Evolutionary conservation across 2,113 vertebrate genomes (phyloP).

Genomic region (Gasterosteus aculeatus): DNA sequence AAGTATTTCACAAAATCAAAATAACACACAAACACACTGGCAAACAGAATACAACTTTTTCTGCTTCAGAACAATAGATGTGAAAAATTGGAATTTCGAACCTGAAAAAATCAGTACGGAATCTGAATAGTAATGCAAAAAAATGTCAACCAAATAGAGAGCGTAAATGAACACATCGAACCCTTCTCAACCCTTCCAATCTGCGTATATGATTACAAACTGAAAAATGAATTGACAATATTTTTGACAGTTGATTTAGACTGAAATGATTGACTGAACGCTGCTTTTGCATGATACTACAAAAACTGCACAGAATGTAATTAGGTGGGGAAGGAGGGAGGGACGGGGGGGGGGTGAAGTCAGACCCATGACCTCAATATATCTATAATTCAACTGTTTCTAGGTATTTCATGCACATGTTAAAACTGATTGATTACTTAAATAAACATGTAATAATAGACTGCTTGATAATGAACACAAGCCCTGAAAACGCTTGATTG

Average conservation of each 20-base stretch:
- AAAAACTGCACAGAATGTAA: not conserved
- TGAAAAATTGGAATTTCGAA: not conserved
- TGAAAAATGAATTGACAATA: not conserved
- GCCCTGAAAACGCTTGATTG: not conserved
- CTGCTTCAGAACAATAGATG: slow-evolving; percentile 23
- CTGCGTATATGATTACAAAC: not conserved
- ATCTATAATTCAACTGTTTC: not conserved
- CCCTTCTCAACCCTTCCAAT: not conserved
- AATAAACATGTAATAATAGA: not conserved
- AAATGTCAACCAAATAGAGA: not conserved
- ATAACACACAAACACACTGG: not conserved
- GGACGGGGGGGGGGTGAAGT: no score
- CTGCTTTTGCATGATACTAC: not conserved
- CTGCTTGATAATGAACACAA: not conserved
- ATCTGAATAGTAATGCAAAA: not conserved
- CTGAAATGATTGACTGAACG: not conserved
- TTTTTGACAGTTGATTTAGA: not conserved
- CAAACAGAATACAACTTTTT: not conserved
- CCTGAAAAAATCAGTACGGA: not conserved
- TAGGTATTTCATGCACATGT: not conserved
- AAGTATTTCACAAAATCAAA: slow-evolving; percentile 46
- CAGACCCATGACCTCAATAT: not conserved
- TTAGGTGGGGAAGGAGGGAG: no score
- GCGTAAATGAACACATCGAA: not conserved
- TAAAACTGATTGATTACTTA: not conserved